A percentile compares a stretch with the other conserved stretches of the same genome.
phyloP scores from a whole-genome alignment of 2,113 vertebrate species.

The Eonycteris spelaea region DNA sequence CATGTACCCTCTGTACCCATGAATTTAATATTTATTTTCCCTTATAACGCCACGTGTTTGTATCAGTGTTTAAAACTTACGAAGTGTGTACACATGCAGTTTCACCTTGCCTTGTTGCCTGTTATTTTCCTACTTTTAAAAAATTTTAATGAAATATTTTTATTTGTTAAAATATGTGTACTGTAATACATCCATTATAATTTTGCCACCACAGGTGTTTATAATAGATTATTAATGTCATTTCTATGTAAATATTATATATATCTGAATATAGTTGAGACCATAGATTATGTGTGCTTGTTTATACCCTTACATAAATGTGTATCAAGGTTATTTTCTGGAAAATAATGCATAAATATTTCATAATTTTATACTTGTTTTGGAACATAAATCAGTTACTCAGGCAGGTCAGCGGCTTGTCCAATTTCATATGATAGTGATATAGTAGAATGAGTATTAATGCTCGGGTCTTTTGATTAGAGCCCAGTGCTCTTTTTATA shows the following conservation, averaged over 20 bases:
- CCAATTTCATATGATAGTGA: neutral
- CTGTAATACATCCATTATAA: neutral
- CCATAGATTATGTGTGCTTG: neutral
- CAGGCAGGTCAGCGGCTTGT: neutral
- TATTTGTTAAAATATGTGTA: neutral
- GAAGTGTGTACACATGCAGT: neutral
- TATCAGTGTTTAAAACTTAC: neutral
- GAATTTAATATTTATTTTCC: neutral
- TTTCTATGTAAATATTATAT: neutral
- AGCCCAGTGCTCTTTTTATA: neutral
- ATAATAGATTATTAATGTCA: neutral
- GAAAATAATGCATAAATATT: neutral
- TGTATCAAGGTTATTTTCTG: neutral
- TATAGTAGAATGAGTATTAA: neutral
- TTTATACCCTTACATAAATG: neutral
- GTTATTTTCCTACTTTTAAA: neutral
- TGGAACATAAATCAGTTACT: neutral
- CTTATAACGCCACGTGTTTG: neutral
- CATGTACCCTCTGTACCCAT: neutral
- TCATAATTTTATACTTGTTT: neutral
- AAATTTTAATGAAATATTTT: neutral
- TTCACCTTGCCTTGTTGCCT: neutral
- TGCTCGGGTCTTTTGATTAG: neutral
- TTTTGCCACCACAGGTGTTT: neutral
- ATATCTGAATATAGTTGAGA: neutral